A percentile compares a stretch with the other conserved stretches of the same genome.
Conservation (phyloP, 2,113 vertebrate species). For the Pungitius pungitius region DNA sequence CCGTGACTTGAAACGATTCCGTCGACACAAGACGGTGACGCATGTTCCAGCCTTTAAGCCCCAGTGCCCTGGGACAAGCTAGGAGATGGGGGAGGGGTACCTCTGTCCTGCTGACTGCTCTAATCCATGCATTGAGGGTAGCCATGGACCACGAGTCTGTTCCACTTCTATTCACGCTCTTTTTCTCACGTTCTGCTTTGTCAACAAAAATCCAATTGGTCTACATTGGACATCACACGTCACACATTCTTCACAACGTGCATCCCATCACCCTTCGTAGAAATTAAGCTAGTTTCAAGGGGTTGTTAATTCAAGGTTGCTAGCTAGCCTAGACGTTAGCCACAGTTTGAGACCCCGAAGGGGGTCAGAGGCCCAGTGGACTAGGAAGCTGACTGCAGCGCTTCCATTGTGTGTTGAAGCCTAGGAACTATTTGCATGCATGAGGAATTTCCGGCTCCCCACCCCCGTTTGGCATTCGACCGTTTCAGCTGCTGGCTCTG, state of each 20-base stretch:
- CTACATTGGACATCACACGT: constrained; percentile 1
- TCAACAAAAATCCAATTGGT: constrained; percentile 38
- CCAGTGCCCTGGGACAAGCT: constrained; percentile 37
- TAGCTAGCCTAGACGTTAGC: neutral
- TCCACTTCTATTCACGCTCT: constrained; percentile 21
- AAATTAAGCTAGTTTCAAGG: neutral
- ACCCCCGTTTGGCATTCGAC: constrained; percentile 56
- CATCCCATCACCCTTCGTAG: neutral
- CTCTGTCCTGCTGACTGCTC: constrained; percentile 54
- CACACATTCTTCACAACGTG: neutral
- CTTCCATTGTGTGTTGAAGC: constrained; percentile 64
- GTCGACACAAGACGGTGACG: no score
- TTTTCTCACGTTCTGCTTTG: constrained; percentile 41
- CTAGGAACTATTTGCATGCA: constrained; percentile 51
- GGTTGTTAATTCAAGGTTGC: neutral
- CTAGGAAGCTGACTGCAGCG: constrained; percentile 68
- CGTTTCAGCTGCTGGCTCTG: constrained; percentile 64
- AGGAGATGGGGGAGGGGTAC: constrained; percentile 31
- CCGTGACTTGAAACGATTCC: no score
- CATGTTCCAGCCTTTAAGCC: no score
- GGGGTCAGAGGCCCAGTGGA: neutral
- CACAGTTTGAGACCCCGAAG: neutral
- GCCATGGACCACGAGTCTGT: constrained; percentile 17
- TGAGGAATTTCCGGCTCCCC: constrained; percentile 74
- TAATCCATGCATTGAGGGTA: constrained; percentile 43